Conservation (phyloP, 2,888 invertebrate genomes). For the Scrobipalpa costella region DNA sequence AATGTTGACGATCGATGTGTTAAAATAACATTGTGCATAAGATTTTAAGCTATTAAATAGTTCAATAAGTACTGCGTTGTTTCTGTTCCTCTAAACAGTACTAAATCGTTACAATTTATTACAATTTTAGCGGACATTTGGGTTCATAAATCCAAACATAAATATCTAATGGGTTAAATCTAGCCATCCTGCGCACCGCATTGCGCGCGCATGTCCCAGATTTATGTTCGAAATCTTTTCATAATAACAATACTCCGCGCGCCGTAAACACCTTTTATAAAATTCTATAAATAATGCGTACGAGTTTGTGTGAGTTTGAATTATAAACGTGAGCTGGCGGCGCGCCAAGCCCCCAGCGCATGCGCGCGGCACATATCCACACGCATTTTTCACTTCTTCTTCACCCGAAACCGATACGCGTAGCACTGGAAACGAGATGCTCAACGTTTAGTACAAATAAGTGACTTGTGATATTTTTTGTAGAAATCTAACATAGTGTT, state of each 20-base stretch:
- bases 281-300: constrained; percentile 72
- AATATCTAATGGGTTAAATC: neutral
- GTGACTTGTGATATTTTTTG: constrained; percentile 49
- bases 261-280: constrained; percentile 74
- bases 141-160: neutral
- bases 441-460: constrained; percentile 54
- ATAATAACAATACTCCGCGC: constrained; percentile 57
- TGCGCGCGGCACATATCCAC: constrained; percentile 69
- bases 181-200: neutral
- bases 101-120: neutral
- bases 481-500: constrained; percentile 38
- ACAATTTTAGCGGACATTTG: neutral
- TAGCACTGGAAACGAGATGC: constrained; percentile 54
- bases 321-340: constrained; percentile 71
- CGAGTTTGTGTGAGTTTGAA: constrained; percentile 66
- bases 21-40: neutral
- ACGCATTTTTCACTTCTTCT: constrained; percentile 69
- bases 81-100: neutral
- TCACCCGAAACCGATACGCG: constrained; percentile 58
- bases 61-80: constrained; percentile 10
- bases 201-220: constrained; percentile 5
- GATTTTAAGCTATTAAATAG: constrained; percentile 21
- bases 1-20: constrained; percentile 3
- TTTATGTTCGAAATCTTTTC: constrained; percentile 26
- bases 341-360: constrained; percentile 63